Percentiles rank a stretch among this genome's conserved stretches.
Evolutionary conservation across 2,888 invertebrate species (phyloP).

Genomic region (Nomada fucata): DNA sequence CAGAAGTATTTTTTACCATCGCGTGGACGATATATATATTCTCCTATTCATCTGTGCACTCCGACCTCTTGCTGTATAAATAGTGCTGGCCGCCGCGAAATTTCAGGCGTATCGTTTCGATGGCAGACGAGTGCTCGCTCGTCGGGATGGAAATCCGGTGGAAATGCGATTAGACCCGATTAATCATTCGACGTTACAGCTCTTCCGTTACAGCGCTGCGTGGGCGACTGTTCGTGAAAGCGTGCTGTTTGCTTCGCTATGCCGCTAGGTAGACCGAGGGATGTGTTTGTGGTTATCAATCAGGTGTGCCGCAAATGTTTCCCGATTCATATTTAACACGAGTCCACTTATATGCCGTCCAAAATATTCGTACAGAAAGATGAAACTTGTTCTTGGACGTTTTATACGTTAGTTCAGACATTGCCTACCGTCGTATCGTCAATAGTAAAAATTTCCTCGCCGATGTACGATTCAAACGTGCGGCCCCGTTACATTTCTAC

Average conservation of each 20-base stretch:
- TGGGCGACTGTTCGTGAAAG: slow-evolving; percentile 18
- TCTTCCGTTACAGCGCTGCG: slow-evolving; percentile 40
- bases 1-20: too few relatives aligned
- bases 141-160: slow-evolving; percentile 62
- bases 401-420: neutral
- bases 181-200: slow-evolving; percentile 42
- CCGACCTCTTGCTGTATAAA: neutral
- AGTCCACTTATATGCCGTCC: too few relatives aligned
- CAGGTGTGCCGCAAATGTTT: neutral
- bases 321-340: neutral
- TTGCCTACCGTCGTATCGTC: too few relatives aligned
- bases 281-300: neutral
- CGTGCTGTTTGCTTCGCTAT: neutral
- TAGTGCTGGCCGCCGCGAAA: slow-evolving; percentile 15
- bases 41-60: neutral
- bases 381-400: neutral
- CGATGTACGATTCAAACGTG: neutral
- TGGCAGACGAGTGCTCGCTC: slow-evolving; percentile 39
- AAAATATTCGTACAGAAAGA: too few relatives aligned
- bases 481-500: neutral
- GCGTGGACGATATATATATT: too few relatives aligned
- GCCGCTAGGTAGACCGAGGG: neutral
- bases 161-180: slow-evolving; percentile 64
- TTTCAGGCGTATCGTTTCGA: slow-evolving; percentile 41
- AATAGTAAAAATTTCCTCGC: neutral